These are phyloP conservation scores for Thysanoteuthis rhombus DNA, from an alignment of 2,888 invertebrate genomes.

Conservation along the genomic window DNA sequence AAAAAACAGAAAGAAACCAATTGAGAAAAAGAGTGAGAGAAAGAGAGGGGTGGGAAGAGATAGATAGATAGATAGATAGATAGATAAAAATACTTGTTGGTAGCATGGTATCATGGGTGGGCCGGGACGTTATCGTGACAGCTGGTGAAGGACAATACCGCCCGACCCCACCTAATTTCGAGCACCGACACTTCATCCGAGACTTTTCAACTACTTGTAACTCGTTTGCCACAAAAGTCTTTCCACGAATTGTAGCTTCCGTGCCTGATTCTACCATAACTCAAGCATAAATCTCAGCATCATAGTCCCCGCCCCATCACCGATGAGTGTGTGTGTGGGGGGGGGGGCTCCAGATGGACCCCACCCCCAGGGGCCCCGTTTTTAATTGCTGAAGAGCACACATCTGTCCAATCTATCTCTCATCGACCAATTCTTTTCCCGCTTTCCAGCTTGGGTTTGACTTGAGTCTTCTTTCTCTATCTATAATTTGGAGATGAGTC, in stretches of 20 bases:
- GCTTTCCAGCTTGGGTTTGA: neutral
- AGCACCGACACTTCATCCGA: neutral
- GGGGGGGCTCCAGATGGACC: neutral
- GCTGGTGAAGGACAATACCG: neutral
- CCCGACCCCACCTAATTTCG: neutral
- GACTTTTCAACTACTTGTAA: neutral
- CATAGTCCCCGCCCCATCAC: neutral
- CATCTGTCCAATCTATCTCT: neutral
- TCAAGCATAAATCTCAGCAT: neutral
- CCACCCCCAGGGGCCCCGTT: neutral
- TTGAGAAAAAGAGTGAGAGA: neutral
- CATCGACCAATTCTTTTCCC: neutral
- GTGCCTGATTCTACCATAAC: neutral
- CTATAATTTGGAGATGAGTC: neutral
- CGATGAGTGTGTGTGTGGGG: too few relatives aligned
- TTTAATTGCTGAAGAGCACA: neutral
- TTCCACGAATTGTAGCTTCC: neutral
- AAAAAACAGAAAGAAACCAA: neutral
- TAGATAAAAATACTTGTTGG: neutral
- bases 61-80: too few relatives aligned
- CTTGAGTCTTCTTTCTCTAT: neutral
- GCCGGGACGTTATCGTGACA: neutral
- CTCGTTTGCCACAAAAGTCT: neutral
- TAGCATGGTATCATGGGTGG: neutral
- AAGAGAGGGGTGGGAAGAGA: too few relatives aligned